Conservation (phyloP, 1,140 invertebrate genomes). For the Drosophila jambulina region DNA sequence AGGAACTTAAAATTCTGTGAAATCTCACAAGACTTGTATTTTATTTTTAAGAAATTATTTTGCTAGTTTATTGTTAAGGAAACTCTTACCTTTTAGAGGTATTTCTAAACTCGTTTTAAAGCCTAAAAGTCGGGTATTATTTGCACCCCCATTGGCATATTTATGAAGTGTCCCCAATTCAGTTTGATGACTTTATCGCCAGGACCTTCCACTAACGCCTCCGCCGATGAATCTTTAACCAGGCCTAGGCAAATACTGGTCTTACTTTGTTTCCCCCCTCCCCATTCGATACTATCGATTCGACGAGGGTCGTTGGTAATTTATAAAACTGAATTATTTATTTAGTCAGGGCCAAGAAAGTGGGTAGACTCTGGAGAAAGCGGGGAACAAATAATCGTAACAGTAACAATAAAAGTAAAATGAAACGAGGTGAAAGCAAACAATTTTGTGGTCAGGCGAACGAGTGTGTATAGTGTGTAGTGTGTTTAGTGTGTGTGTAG, state of each 20-base stretch:
- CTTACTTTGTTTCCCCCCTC: no score
- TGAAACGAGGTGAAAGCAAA: conserved; percentile 33
- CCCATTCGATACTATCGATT: conserved; percentile 21
- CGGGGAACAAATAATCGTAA: conserved; percentile 38
- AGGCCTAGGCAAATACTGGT: not conserved
- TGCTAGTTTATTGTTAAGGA: no score
- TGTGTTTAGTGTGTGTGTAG: not conserved
- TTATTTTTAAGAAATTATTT: not conserved
- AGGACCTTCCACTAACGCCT: not conserved
- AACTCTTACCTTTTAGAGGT: no score
- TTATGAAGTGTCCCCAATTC: conserved; percentile 17
- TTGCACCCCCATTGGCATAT: not conserved
- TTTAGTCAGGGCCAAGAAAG: conserved; percentile 25
- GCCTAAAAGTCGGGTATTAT: not conserved
- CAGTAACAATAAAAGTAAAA: conserved; percentile 67
- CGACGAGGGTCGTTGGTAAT: conserved; percentile 21
- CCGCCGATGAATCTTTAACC: conserved; percentile 17
- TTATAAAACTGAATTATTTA: conserved; percentile 73
- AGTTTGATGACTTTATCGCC: conserved; percentile 18
- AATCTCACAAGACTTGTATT: not conserved
- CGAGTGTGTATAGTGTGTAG: not conserved
- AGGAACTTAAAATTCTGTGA: not conserved
- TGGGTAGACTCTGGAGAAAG: conserved; percentile 11
- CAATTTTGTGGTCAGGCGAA: conserved; percentile 33
- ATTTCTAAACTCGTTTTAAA: not conserved